Conservation (phyloP, 2,797 vertebrate species). For the Manis javanica region DNA sequence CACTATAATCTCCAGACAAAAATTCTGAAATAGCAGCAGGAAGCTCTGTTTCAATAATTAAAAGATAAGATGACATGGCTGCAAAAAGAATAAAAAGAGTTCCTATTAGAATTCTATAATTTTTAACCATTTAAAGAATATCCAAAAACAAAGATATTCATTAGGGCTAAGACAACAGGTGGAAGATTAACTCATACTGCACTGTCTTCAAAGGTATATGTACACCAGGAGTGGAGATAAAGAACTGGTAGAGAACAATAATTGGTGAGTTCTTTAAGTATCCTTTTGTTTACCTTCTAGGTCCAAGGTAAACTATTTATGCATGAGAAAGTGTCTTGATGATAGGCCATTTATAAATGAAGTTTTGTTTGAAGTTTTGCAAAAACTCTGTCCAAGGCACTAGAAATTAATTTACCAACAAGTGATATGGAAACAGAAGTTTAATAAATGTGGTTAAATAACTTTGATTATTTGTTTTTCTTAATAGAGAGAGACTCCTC, state of each 20-base stretch:
- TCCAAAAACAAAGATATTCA: neutral
- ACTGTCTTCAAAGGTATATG: neutral
- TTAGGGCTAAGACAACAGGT: neutral
- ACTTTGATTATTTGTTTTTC: neutral
- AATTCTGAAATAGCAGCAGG: constrained; percentile 92
- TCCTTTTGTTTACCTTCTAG: constrained; percentile 54
- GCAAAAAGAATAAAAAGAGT: constrained; percentile 81
- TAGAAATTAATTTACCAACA: constrained; percentile 30
- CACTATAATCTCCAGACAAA: constrained; percentile 85
- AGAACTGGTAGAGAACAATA: constrained; percentile 24
- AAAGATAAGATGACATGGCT: constrained; percentile 98
- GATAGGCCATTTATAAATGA: constrained; percentile 30
- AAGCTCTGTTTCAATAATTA: constrained; percentile 97
- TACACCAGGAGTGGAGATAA: neutral
- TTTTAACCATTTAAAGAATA: constrained; percentile 59
- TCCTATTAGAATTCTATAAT: constrained; percentile 61
- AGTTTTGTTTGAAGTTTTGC: constrained; percentile 26
- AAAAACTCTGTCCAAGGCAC: constrained; percentile 1
- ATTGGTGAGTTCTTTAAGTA: constrained; percentile 27
- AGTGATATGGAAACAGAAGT: neutral
- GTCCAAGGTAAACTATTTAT: constrained; percentile 44
- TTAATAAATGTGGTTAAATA: constrained; percentile 29
- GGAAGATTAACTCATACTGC: constrained; percentile 12
- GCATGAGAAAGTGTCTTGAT: constrained; percentile 15
- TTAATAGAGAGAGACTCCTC: neutral